A percentile compares a stretch with the other conserved stretches of the same genome.
Evolutionary conservation across 2,888 invertebrate genomes (phyloP).

Genomic region (Steinernema hermaphroditum): DNA sequence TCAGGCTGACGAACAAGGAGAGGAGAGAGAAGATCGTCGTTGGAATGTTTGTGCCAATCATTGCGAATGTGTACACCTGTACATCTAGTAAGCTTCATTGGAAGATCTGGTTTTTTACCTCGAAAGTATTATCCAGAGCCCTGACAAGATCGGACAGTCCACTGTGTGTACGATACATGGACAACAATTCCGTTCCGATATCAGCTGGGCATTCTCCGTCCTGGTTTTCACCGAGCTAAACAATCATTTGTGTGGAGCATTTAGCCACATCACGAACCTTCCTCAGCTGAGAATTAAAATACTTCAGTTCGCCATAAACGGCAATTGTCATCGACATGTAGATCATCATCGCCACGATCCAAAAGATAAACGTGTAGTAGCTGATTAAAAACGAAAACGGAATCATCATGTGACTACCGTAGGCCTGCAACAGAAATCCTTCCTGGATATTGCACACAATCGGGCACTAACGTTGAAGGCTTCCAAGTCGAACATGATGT

Average conservation of each 20-base stretch:
- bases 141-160: conserved; percentile 34
- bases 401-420: not conserved
- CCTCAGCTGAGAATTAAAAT: not conserved
- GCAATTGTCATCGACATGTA: not conserved
- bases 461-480: not conserved
- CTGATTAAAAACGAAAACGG: not conserved
- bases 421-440: not conserved
- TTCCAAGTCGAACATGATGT: not conserved
- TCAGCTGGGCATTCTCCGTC: conserved; percentile 1
- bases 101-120: conserved; percentile 11
- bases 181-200: conserved; percentile 32
- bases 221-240: conserved; percentile 24
- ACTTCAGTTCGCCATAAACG: not conserved
- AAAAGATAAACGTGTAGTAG: not conserved
- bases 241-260: not conserved
- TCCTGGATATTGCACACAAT: no score
- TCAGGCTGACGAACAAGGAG: conserved; percentile 27
- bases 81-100: not conserved
- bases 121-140: conserved; percentile 37
- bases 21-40: conserved; percentile 39
- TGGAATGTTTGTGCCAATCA: conserved; percentile 39
- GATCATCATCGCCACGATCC: not conserved
- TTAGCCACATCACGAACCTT: not conserved
- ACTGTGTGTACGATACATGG: conserved; percentile 34
- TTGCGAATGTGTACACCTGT: conserved; percentile 36